Evolutionary conservation across 2,113 vertebrate genomes (phyloP).

Genomic region (Perognathus longimembris): DNA sequence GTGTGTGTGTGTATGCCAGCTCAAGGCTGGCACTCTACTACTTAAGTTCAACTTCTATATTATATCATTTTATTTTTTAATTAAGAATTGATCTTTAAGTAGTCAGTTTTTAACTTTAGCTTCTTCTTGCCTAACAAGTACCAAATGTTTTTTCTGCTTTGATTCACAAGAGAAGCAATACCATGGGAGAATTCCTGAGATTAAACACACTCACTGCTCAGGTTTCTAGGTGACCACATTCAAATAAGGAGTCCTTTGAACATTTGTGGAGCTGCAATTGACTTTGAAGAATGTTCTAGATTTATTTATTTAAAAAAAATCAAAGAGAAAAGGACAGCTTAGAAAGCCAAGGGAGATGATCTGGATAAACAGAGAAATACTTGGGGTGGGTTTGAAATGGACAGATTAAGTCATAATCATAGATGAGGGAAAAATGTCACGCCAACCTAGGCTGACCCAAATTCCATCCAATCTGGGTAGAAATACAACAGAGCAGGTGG

Average conservation of each 20-base stretch:
- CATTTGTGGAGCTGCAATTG: neutral
- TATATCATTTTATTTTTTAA: too few relatives aligned
- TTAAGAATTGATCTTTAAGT: neutral
- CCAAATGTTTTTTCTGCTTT: neutral
- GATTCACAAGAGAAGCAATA: neutral
- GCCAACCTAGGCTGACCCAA: neutral
- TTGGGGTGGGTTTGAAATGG: constrained; percentile 48
- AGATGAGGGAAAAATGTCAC: constrained; percentile 63
- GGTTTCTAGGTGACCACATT: neutral
- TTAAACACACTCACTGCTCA: neutral
- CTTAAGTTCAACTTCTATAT: too few relatives aligned
- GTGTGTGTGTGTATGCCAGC: too few relatives aligned
- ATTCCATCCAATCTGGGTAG: constrained; percentile 39
- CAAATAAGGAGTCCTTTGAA: neutral
- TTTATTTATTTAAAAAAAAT: neutral
- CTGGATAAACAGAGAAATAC: constrained; percentile 44
- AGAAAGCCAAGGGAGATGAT: constrained; percentile 40
- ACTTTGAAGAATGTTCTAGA: neutral
- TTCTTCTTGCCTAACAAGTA: neutral
- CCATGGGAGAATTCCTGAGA: neutral
- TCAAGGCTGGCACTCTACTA: too few relatives aligned
- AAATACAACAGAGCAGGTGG: constrained; percentile 39
- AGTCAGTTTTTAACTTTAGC: neutral
- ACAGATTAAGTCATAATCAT: constrained; percentile 60
- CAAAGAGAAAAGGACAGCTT: constrained; percentile 27